phyloP scores from a whole-genome alignment of 2,797 vertebrate genomes.

The Helarctos malayanus region DNA sequence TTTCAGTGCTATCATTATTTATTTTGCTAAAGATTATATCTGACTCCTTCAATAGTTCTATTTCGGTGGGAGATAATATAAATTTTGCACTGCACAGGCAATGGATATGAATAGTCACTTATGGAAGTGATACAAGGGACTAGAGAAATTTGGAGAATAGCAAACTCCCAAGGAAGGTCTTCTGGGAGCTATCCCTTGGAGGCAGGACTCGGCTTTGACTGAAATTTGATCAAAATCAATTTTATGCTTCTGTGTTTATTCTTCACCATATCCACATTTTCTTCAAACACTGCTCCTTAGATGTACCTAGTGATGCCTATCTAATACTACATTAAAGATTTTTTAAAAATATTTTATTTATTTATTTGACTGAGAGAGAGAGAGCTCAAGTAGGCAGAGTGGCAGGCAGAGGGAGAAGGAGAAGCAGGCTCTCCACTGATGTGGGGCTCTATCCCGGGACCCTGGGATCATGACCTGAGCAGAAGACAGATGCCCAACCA shows the following conservation, averaged over 20 bases:
- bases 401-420: too few species aligned
- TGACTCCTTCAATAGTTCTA: slow-evolving; percentile 41
- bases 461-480: too few species aligned
- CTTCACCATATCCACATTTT: not conserved
- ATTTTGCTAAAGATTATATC: slow-evolving; percentile 39
- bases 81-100: slow-evolving; percentile 22
- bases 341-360: not conserved
- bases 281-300: slow-evolving; percentile 43
- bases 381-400: too few species aligned
- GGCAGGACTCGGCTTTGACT: not conserved
- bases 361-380: too few species aligned
- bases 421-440: too few species aligned
- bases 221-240: not conserved
- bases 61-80: slow-evolving; percentile 37
- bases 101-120: slow-evolving; percentile 40
- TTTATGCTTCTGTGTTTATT: slow-evolving; percentile 51
- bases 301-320: not conserved
- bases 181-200: not conserved
- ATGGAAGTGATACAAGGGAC: not conserved
- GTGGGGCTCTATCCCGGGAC: too few species aligned
- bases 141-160: slow-evolving; percentile 29
- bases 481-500: too few species aligned
- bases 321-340: slow-evolving; percentile 10
- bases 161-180: not conserved
- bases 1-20: not conserved